These are phyloP conservation scores for Thecocarcelia acutangulata DNA, from an alignment of 2,888 invertebrate genomes.

Conservation along the genomic window DNA sequence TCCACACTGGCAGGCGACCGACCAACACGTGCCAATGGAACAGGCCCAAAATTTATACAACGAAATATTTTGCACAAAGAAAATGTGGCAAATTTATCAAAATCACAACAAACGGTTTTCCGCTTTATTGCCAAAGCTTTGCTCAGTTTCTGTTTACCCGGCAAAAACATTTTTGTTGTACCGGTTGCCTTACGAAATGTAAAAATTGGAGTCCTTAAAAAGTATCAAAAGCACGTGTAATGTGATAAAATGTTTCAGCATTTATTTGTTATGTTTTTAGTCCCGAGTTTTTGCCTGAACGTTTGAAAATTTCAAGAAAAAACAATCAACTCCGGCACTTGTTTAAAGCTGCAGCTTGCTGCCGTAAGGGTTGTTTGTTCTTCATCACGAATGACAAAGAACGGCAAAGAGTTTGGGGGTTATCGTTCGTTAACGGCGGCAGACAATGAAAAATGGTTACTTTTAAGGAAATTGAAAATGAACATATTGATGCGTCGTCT, in stretches of 20 bases:
- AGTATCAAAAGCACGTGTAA: slow-evolving; percentile 39
- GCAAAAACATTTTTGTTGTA: slow-evolving; percentile 17
- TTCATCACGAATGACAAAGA: neutral
- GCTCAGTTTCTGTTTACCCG: neutral
- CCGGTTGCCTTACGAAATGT: slow-evolving; percentile 27
- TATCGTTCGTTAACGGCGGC: slow-evolving; percentile 8
- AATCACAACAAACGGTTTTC: slow-evolving; percentile 57
- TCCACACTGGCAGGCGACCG: slow-evolving; percentile 23
- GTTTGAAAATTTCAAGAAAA: slow-evolving; percentile 26
- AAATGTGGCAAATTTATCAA: slow-evolving; percentile 50
- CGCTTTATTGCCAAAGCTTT: slow-evolving; percentile 49
- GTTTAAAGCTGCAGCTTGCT: neutral
- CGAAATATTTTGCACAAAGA: neutral
- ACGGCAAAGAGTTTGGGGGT: neutral
- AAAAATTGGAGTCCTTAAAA: slow-evolving; percentile 19
- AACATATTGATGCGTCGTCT: slow-evolving; percentile 56
- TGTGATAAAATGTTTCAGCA: slow-evolving; percentile 53
- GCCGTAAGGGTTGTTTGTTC: slow-evolving; percentile 42
- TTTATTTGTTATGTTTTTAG: neutral
- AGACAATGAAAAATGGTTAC: slow-evolving; percentile 65
- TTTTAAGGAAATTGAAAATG: slow-evolving; percentile 68
- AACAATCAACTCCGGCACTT: neutral
- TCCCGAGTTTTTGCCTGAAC: neutral
- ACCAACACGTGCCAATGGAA: slow-evolving; percentile 53
- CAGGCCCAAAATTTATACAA: neutral